Conservation (phyloP, 2,888 invertebrate species). For the Acanthopleura granulata region DNA sequence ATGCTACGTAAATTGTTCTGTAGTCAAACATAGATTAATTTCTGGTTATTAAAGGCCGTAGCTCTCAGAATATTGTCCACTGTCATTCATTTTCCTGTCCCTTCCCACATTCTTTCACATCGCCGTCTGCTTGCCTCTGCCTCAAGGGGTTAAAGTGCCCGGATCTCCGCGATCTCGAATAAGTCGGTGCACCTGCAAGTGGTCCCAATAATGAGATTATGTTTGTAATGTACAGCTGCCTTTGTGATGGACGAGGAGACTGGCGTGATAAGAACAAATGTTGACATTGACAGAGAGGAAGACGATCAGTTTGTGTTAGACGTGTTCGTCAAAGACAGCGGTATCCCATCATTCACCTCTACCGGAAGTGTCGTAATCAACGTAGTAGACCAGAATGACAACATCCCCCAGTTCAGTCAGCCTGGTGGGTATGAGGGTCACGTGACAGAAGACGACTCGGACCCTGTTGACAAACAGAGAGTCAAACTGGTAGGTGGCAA, state of each 20-base stretch:
- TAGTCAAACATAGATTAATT: too few species aligned
- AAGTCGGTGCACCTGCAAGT: too few species aligned
- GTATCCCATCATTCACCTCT: conserved; percentile 25
- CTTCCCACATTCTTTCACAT: too few species aligned
- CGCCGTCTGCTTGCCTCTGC: too few species aligned
- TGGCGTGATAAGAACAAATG: conserved; percentile 6
- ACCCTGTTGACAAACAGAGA: conserved; percentile 24
- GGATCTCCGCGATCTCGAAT: too few species aligned
- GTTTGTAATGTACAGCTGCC: neutral
- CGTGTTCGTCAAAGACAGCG: conserved; percentile 24
- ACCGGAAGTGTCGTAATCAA: conserved; percentile 27
- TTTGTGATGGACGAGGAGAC: neutral
- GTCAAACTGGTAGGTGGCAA: conserved; percentile 30
- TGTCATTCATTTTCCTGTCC: too few species aligned
- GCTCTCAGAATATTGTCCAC: too few species aligned
- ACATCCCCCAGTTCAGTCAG: conserved; percentile 31
- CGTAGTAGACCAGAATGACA: conserved; percentile 37
- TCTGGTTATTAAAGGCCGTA: too few species aligned
- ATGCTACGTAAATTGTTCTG: too few species aligned
- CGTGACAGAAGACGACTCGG: conserved; percentile 30
- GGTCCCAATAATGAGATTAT: too few species aligned
- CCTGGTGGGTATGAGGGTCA: conserved; percentile 27
- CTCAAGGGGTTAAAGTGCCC: too few species aligned
- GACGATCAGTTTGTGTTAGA: conserved; percentile 7
- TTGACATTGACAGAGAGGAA: conserved; percentile 3